A percentile compares a stretch with the other conserved stretches of the same genome.
phyloP scores from a whole-genome alignment of 2,797 vertebrate species.

The Galagoides demidoff region DNA sequence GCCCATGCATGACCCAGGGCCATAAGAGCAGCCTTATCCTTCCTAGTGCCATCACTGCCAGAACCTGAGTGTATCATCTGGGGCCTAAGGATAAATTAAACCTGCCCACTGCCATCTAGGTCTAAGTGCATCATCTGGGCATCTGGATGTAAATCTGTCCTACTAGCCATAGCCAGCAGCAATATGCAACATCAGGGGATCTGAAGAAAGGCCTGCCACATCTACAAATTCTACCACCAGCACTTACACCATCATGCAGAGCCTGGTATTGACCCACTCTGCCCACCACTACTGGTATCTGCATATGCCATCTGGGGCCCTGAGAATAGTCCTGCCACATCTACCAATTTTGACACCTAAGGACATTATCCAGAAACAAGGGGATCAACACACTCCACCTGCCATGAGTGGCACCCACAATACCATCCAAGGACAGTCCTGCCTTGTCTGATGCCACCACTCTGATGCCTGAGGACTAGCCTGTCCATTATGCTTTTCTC shows the following conservation, averaged over 20 bases:
- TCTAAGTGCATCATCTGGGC: background rate
- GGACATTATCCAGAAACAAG: background rate
- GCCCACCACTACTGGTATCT: background rate
- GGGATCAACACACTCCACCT: background rate
- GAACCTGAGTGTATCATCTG: background rate
- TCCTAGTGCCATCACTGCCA: background rate
- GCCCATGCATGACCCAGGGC: background rate
- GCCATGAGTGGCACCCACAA: background rate
- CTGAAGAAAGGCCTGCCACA: background rate
- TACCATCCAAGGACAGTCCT: background rate
- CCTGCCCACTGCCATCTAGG: background rate
- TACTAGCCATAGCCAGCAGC: background rate
- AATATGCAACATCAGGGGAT: background rate
- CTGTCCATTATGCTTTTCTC: background rate
- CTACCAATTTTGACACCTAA: background rate
- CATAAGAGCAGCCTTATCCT: background rate
- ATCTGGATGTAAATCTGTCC: background rate
- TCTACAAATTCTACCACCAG: background rate
- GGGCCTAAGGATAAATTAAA: background rate
- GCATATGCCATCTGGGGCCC: background rate
- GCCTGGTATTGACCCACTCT: background rate
- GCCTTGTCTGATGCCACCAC: background rate
- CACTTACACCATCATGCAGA: background rate
- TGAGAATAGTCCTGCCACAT: background rate
- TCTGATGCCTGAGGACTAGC: background rate